A percentile compares a stretch with the other conserved stretches of the same genome.
Conservation (phyloP, 2,888 invertebrate genomes). For the Tachina fera region DNA sequence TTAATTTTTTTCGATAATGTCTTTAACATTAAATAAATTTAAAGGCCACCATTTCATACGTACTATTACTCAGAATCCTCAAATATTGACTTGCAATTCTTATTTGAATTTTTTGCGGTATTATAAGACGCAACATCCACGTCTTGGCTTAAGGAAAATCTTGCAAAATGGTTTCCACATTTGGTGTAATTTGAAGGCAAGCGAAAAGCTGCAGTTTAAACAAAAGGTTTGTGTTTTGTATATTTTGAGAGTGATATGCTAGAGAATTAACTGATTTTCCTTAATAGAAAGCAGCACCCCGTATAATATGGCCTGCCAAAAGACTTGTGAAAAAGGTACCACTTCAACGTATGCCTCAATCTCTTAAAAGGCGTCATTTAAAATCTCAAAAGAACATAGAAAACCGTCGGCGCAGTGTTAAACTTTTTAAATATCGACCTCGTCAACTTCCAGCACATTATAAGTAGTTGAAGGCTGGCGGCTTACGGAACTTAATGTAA, state of each 20-base stretch:
- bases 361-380: conserved; percentile 18
- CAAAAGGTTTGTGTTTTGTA: conserved; percentile 30
- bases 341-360: conserved; percentile 2
- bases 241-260: not conserved
- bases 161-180: conserved; percentile 39
- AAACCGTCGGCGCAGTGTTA: conserved; percentile 5
- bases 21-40: conserved; percentile 15
- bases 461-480: not conserved
- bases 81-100: conserved; percentile 51
- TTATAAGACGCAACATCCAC: conserved; percentile 50
- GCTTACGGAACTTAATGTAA: not conserved
- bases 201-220: conserved; percentile 21
- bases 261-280: not conserved
- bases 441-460: conserved; percentile 9
- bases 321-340: not conserved
- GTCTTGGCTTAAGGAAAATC: conserved; percentile 36
- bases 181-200: conserved; percentile 19
- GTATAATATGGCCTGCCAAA: conserved; percentile 1
- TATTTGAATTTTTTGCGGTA: conserved; percentile 61
- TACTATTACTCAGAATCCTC: conserved; percentile 29
- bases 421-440: conserved; percentile 7
- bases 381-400: conserved; percentile 12
- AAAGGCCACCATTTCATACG: conserved; percentile 21
- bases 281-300: not conserved
- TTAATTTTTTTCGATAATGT: conserved; percentile 32